phyloP scores from a whole-genome alignment of 92 coral and sea anemone genomes.

The Palythoa grandiflora region DNA sequence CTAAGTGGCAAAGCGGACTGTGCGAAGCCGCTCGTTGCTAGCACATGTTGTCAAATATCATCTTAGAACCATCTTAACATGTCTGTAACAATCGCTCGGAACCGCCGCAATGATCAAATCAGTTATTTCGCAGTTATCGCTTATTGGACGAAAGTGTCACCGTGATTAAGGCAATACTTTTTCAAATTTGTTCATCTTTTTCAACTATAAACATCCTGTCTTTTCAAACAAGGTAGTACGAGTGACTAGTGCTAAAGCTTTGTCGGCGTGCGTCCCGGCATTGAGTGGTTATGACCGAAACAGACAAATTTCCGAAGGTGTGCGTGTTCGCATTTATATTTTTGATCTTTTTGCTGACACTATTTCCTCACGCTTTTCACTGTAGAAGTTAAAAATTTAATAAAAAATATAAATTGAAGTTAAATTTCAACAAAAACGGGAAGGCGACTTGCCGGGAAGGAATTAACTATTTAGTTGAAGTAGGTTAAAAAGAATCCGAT shows the following conservation, averaged over 20 bases:
- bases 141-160: conserved; percentile 40
- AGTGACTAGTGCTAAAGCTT: conserved; percentile 16
- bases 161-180: conserved; percentile 31
- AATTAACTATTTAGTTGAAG: conserved; percentile 8
- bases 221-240: conserved; percentile 2
- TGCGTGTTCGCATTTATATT: background rate
- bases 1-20: background rate
- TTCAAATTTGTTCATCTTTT: conserved; percentile 43
- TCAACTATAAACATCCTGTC: conserved; percentile 49
- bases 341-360: background rate
- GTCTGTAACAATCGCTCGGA: conserved; percentile 27
- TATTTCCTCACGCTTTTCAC: background rate
- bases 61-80: conserved; percentile 19
- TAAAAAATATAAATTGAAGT: background rate
- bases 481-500: conserved; percentile 22
- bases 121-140: conserved; percentile 35
- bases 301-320: background rate
- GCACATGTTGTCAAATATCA: conserved; percentile 35
- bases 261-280: conserved; percentile 14
- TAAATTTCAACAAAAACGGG: conserved; percentile 13
- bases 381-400: background rate
- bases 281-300: conserved; percentile 15
- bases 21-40: conserved; percentile 6
- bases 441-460: background rate
- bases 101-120: conserved; percentile 36